Base-by-base conservation (phyloP, 2,113 vertebrate species). In the Athene cunicularia region DNA sequence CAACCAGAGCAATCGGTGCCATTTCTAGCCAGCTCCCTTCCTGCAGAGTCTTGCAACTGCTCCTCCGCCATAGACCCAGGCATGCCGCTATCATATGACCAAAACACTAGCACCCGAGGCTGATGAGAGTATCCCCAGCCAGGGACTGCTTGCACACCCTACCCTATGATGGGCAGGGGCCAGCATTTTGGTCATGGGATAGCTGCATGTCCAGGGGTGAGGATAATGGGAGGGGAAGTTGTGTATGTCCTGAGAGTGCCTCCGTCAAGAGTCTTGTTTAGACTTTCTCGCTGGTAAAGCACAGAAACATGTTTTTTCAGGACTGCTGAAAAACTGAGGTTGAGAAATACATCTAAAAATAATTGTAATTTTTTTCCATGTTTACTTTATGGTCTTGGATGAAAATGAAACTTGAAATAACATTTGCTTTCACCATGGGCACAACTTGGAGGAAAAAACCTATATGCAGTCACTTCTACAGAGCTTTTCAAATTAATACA, bases 381-480 rank as follows among this genome's bases (percentile, higher is more conserved):
- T 70, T 92, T 97, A 59, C 39, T 94, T 93, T 93, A 94, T 80
- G 79, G 80, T 32, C 72, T 89, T 86, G 74, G 73, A 92, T 76
- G 67, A 87, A 71, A 74, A 64, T 50, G 73, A 77, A 72, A 92
- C 82, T 91, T 96, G 95, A 96, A 96, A 88, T 86, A 93, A 95
- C 19, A 28, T 91, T 92, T 87, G 49, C 82, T 94, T 96, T 91
- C 80, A 95, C 80, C 32, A 8, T 91, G 91, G 98, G 97, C 97
- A 98, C 96, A 97, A 86, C 91, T 94, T 79, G 88, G 66, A 96
- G 77, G 62, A 14, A 86, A 81, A 90, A 77, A 49, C 12, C 39
- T 82, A 55, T 60, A 91, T 71, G 47, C 67, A 49, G 41, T 94
- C 59, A 68, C 39, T 91, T 96, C 94, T 92, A 90, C 62, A 50